Percentiles rank a stretch among this genome's conserved stretches.
phyloP scores from a whole-genome alignment of 2,888 invertebrate genomes.

The Xylophagus ater region DNA sequence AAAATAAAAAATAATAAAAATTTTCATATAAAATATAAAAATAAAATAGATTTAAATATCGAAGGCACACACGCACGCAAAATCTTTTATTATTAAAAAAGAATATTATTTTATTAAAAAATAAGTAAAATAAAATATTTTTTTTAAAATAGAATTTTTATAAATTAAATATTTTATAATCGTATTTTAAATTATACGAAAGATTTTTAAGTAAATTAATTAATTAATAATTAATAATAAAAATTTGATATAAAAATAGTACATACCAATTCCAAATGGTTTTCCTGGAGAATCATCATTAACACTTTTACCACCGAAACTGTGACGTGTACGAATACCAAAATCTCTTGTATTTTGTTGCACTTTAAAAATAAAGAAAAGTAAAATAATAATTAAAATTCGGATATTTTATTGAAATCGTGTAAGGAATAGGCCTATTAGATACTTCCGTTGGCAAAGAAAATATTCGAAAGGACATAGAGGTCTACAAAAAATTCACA shows the following conservation, averaged over 20 bases:
- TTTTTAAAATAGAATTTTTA: slow-evolving; percentile 1
- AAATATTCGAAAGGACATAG: no score
- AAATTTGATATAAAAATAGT: slow-evolving; percentile 10
- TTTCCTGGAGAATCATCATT: slow-evolving; percentile 50
- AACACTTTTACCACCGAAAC: slow-evolving; percentile 48
- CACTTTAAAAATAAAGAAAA: slow-evolving; percentile 19
- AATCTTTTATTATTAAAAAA: slow-evolving; percentile 1
- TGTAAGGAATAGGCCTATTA: no score
- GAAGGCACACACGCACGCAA: slow-evolving; percentile 14
- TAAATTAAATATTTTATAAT: no score
- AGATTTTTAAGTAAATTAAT: slow-evolving; percentile 1
- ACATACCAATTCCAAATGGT: slow-evolving; percentile 75
- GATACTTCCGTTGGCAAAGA: no score
- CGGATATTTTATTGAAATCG: no score
- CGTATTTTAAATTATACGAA: background rate
- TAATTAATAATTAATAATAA: slow-evolving; percentile 11
- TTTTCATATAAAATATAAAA: background rate
- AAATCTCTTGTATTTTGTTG: slow-evolving; percentile 26
- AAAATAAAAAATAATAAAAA: slow-evolving; percentile 1
- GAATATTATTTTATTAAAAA: background rate
- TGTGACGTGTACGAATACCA: slow-evolving; percentile 40
- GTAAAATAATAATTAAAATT: background rate
- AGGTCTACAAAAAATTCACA: background rate
- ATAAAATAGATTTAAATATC: slow-evolving; percentile 7
- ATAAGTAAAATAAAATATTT: slow-evolving; percentile 3